phyloP scores from a whole-genome alignment of 1,140 invertebrate genomes.

The Mycetomoellerius zeteki region DNA sequence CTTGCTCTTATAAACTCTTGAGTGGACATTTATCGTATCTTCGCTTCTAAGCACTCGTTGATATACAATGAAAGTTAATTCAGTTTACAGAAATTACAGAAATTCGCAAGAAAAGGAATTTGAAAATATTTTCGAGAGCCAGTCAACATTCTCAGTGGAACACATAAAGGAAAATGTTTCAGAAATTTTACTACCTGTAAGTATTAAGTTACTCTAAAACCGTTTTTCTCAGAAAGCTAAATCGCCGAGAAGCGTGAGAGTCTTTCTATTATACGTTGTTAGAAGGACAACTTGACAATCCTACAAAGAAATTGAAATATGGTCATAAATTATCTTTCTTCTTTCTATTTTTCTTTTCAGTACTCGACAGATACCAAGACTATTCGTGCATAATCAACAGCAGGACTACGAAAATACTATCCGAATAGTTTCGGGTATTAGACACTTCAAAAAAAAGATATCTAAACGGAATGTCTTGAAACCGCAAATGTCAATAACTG shows the following conservation, averaged over 20 bases:
- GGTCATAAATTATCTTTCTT: slow-evolving; percentile 40
- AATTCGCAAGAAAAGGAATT: background rate
- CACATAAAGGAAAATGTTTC: background rate
- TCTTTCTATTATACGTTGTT: background rate
- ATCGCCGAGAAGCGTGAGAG: too few species aligned
- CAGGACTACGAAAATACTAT: too few species aligned
- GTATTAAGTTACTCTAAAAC: background rate
- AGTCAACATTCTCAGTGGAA: background rate
- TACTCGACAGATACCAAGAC: background rate
- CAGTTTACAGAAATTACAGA: background rate
- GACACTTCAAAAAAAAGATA: background rate
- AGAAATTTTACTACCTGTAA: background rate
- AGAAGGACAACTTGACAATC: slow-evolving; percentile 1
- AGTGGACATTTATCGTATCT: background rate
- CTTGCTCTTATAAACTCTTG: background rate
- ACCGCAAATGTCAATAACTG: too few species aligned
- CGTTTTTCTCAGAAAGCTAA: background rate
- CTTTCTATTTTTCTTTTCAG: background rate
- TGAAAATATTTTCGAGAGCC: background rate
- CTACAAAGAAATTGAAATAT: background rate
- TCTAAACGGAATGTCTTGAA: too few species aligned
- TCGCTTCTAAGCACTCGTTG: background rate
- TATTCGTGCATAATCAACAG: background rate
- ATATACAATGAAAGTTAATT: background rate
- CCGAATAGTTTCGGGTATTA: background rate